Evolutionary conservation across 2,888 invertebrate species (phyloP), one percentile per base, ranked within the genome.

Genomic region (Steinernema scapterisci): DNA sequence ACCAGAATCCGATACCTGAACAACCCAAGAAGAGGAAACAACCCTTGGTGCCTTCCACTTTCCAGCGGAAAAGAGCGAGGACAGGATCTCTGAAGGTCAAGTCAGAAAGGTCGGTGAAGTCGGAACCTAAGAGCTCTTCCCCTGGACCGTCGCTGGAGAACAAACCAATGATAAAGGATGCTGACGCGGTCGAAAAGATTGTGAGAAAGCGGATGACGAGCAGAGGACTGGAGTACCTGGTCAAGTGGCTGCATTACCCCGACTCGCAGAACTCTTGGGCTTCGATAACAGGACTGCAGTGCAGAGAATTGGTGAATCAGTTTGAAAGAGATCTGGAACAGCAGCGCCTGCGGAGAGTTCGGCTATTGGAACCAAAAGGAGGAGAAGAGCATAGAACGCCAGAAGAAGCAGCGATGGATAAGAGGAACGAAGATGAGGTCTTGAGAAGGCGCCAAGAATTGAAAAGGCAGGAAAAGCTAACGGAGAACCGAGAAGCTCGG

Each of bases 201-300:
- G 6, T 63, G 6, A 25, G 63, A 11, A 63, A 63, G 19, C 63
- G 63, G 27, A 38, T 63, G 31, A 63, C 63, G 13, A 38, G 16
- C 27, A 16, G 31, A 16, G 63, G 63, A 3, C 38, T 63, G 31
- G 63, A 63, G 63, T 63, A 31, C 38, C 63, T 63, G 31, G 63
- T 63, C 5, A 25, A 63, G 63, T 63, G 63, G 63, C 23, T 16
- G 11, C 27, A 27, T n/a, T 27, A 25, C 16, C 31, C 63, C 16
- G 31, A 63, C 25, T 31, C 63, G 63, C 31, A 63, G 13, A 63
- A 63, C 63, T n/a, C 31, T 21, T 63, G 63, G 63, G 16, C 6
- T 6, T 7, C 27, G 31, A 27, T 31, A 16, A 16, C 6, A 16
- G 63, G 16, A 5, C 63, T 63, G 11, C 9, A 31, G 16, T 13